These are phyloP conservation scores for Eurystomus glaucurus DNA, from an alignment of 2,797 vertebrate genomes.

Conservation along the genomic window DNA sequence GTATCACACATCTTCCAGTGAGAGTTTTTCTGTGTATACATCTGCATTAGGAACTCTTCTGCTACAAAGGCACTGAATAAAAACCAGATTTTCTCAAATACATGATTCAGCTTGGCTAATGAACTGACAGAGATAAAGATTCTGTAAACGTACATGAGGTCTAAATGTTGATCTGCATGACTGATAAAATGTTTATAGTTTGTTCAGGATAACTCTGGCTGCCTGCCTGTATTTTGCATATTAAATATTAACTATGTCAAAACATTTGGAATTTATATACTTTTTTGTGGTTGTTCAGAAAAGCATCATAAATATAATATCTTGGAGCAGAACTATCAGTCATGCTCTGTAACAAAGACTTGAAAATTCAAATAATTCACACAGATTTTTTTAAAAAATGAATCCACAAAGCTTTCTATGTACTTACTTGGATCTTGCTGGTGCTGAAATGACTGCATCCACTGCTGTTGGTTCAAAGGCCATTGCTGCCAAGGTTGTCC, in stretches of 20 bases:
- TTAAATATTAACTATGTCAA: not conserved
- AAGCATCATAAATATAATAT: not conserved
- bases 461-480: constrained; percentile 99
- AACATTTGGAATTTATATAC: not conserved
- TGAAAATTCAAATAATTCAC: not conserved
- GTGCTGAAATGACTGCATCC: constrained; percentile 99
- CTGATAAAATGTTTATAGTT: not conserved
- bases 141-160: not conserved
- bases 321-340: not conserved
- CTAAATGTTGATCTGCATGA: not conserved
- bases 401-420: constrained; percentile 41
- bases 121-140: not conserved
- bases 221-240: not conserved
- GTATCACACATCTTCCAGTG: not conserved
- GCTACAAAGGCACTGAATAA: not conserved
- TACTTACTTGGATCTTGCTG: constrained; percentile 97
- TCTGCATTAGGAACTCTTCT: not conserved
- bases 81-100: not conserved
- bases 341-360: not conserved
- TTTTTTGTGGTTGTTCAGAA: not conserved
- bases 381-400: not conserved
- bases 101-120: not conserved
- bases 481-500: constrained; percentile 99
- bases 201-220: not conserved
- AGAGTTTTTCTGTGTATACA: not conserved